Percentiles rank a stretch among this genome's conserved stretches.
Conservation (phyloP, 2,113 vertebrate species). For the Scolopax mira region DNA sequence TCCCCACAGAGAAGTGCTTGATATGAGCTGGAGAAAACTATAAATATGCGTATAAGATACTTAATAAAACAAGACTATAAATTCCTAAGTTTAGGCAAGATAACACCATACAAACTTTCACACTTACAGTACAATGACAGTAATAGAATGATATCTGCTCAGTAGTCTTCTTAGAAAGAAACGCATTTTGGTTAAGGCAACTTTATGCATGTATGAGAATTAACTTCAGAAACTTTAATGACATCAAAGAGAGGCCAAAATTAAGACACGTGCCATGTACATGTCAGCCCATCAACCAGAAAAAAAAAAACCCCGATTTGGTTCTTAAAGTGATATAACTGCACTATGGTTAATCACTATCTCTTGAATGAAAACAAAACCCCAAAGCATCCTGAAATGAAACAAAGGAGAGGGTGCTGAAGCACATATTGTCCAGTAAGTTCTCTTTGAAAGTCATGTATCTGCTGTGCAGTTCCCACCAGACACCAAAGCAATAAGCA, state of each 20-base stretch:
- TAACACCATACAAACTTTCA: neutral
- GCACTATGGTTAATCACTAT: neutral
- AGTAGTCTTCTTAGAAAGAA: neutral
- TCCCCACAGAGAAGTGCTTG: neutral
- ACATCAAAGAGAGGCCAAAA: neutral
- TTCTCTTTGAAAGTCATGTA: neutral
- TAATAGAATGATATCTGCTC: neutral
- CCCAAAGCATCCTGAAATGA: neutral
- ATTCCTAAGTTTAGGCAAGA: neutral
- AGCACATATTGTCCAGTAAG: neutral
- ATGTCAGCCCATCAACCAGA: slow-evolving; percentile 17
- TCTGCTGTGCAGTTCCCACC: neutral
- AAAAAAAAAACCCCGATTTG: neutral
- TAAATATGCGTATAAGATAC: neutral
- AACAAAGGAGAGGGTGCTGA: neutral
- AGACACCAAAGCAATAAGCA: neutral
- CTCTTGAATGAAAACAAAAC: neutral
- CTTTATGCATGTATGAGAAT: neutral
- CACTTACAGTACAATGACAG: neutral
- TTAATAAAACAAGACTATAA: neutral
- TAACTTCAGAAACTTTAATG: neutral
- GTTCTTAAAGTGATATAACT: neutral
- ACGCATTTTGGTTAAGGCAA: neutral
- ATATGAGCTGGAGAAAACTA: neutral
- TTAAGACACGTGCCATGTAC: slow-evolving; percentile 9